Percentiles rank a stretch among this genome's conserved stretches.
Evolutionary conservation across 2,888 invertebrate species (phyloP).

Genomic region (Coenonympha arcania): DNA sequence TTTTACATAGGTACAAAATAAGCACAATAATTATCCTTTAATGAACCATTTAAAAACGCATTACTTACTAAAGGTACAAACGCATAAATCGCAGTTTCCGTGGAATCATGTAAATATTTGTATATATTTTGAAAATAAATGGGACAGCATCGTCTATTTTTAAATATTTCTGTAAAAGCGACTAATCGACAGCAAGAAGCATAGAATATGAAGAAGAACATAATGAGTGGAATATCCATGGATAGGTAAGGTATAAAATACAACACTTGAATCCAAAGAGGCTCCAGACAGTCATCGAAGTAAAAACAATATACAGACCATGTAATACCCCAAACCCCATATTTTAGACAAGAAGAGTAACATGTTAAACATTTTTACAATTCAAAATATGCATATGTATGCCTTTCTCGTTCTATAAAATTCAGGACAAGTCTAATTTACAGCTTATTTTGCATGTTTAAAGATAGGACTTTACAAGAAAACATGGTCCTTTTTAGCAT

Average conservation of each 20-base stretch:
- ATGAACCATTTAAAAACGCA: no score
- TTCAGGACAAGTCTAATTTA: not conserved
- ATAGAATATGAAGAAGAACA: slow-evolving; percentile 7
- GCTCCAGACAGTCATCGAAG: not conserved
- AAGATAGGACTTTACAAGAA: not conserved
- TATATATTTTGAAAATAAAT: slow-evolving; percentile 7
- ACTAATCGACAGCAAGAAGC: not conserved
- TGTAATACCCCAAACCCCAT: no score
- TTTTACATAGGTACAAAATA: no score
- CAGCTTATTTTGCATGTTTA: not conserved
- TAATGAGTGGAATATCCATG: not conserved
- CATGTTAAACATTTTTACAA: no score
- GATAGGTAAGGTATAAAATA: not conserved
- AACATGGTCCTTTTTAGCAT: not conserved
- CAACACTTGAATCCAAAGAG: not conserved
- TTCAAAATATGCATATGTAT: no score
- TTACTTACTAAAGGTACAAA: slow-evolving; percentile 17
- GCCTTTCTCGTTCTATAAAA: no score
- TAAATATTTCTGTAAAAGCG: not conserved
- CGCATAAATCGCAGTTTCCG: slow-evolving; percentile 8
- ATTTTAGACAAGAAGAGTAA: no score
- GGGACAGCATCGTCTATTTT: not conserved
- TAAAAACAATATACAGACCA: not conserved
- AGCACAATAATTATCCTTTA: no score
- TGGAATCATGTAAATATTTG: slow-evolving; percentile 11